Base-by-base conservation (phyloP, 92 coral and sea anemone species). In the Pocillopora meandrina region DNA sequence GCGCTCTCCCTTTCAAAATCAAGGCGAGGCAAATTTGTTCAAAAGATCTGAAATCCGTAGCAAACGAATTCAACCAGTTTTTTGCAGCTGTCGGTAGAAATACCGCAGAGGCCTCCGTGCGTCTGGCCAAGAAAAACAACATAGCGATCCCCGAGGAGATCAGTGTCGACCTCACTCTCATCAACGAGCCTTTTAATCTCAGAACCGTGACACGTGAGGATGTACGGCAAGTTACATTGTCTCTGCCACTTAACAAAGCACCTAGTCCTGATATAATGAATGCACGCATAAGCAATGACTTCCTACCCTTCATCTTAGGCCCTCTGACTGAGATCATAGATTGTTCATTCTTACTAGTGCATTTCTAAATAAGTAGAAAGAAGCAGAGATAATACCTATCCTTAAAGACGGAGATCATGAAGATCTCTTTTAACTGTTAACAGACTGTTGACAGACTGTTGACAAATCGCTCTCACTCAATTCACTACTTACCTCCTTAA, bases 121-220 rank as follows among this genome's bases (percentile, higher is more conserved):
- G 19, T 47, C 49, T 74, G 63, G n/a, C 65, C 15, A 74, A 72
- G 34, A 80, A 59, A 73, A 75, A 90, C 71, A 83, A 86, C 90
- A 83, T 83, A 60, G 58, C 52, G 60, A 57, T 75, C 15, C 79
- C 64, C 21, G 79, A 75, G 31, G 1, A 26, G 31, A 26, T 26
- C 31, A 75, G 64, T 56, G 56, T 76, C 80, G 16, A 21, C 83
- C 36, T 15, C 20, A 18, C 82, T 12, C 52, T 61, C 33, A 26
- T 26, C 31, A 81, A 52, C 49, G 84, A 90, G 64, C 75, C 69
- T 21, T 76, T 86, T 35, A 82, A 36, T 74, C 49, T 90, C 8
- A 90, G 35, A 47, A 62, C 88, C 56, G 90, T 86, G 21, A 60
- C 88, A 75, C 31, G 56, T 75, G 65, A 75, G 79, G 79, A 75